A percentile compares a stretch with the other conserved stretches of the same genome.
Conservation (phyloP, 2,113 vertebrate genomes). For the Microcebus griseorufus region DNA sequence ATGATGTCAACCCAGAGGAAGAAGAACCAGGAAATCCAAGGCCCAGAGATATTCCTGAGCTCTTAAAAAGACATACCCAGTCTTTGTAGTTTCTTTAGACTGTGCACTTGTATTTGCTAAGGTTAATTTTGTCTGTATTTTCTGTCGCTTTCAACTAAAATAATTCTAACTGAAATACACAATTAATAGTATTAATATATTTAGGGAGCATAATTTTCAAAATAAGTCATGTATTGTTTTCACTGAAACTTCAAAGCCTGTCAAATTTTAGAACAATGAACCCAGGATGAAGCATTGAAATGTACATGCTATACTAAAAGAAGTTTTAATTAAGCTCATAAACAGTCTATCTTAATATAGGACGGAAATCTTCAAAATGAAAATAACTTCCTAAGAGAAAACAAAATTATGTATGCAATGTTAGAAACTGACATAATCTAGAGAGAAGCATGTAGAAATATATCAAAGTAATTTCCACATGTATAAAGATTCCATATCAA, state of each 20-base stretch:
- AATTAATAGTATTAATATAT: conserved; percentile 5
- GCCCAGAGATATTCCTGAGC: background rate
- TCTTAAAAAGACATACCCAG: background rate
- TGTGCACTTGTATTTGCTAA: background rate
- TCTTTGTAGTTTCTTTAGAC: background rate
- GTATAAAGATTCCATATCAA: background rate
- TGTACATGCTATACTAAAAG: conserved; percentile 21
- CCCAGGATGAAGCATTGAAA: conserved; percentile 10
- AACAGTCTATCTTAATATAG: conserved; percentile 32
- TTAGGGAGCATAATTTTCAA: conserved; percentile 31
- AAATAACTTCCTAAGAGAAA: conserved; percentile 33
- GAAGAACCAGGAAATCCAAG: background rate
- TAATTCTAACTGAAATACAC: conserved; percentile 18
- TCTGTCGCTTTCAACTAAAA: conserved; percentile 43
- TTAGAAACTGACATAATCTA: conserved; percentile 13
- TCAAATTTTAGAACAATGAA: conserved; percentile 28
- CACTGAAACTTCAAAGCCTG: conserved; percentile 32
- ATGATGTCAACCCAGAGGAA: background rate
- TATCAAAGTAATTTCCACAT: conserved; percentile 30
- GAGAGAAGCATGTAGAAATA: conserved; percentile 1
- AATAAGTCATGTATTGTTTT: conserved; percentile 24
- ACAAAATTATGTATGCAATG: conserved; percentile 10
- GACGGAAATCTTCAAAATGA: conserved; percentile 42
- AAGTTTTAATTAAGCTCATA: conserved; percentile 38
- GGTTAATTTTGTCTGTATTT: background rate